phyloP scores from a whole-genome alignment of 2,113 vertebrate genomes.

The Colistium nudipinnis region DNA sequence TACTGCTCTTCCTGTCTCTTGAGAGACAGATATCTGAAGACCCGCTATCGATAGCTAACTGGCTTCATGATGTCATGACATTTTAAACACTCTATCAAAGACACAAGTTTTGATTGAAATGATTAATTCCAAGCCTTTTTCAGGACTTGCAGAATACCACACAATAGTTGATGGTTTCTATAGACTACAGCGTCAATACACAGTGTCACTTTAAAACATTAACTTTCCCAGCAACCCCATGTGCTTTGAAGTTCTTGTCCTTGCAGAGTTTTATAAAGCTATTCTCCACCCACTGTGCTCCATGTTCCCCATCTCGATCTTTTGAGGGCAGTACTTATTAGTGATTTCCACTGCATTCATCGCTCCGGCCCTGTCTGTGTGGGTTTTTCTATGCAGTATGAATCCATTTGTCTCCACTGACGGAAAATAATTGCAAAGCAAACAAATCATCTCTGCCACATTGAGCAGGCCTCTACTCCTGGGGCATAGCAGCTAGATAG shows the following conservation, averaged over 20 bases:
- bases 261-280: slow-evolving; percentile 3
- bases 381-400: slow-evolving; percentile 80
- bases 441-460: slow-evolving; percentile 94
- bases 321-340: slow-evolving; percentile 47
- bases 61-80: neutral
- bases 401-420: slow-evolving; percentile 97
- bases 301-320: slow-evolving; percentile 53
- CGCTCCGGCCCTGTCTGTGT: slow-evolving; percentile 75
- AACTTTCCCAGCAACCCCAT: neutral
- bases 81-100: neutral
- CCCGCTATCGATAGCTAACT: neutral
- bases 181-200: neutral
- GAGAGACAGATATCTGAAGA: too few species aligned
- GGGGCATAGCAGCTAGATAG: slow-evolving; percentile 78
- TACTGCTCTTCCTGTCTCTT: too few species aligned
- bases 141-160: neutral
- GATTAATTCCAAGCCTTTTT: neutral
- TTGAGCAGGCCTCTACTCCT: slow-evolving; percentile 85
- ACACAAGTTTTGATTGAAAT: neutral
- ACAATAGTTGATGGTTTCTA: neutral
- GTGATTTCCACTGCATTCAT: slow-evolving; percentile 45
- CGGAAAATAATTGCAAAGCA: slow-evolving; percentile 97
- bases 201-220: slow-evolving; percentile 4
- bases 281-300: slow-evolving; percentile 39
- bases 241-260: neutral